A percentile compares a stretch with the other conserved stretches of the same genome.
Conservation (phyloP, 2,797 vertebrate genomes). For the Argyrosomus regius region DNA sequence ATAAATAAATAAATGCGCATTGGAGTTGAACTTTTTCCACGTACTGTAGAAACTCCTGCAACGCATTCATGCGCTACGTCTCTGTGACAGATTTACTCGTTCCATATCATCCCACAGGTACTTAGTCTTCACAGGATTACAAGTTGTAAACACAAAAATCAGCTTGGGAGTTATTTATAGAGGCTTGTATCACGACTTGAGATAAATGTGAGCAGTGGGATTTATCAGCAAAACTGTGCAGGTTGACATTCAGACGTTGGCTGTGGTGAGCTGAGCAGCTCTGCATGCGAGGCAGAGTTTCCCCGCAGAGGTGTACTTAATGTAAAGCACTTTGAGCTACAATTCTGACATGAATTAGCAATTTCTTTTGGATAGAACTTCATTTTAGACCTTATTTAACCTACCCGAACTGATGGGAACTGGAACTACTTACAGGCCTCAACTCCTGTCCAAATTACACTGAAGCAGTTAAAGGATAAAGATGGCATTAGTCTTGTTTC, state of each 20-base stretch:
- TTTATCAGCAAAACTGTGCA: constrained; percentile 42
- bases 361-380: background rate
- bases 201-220: constrained; percentile 45
- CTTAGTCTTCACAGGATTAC: constrained; percentile 57
- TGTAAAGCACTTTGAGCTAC: constrained; percentile 11
- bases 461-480: background rate
- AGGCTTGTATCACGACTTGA: constrained; percentile 38
- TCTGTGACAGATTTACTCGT: constrained; percentile 51
- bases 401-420: background rate
- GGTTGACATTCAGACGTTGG: constrained; percentile 31
- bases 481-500: background rate
- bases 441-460: background rate
- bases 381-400: background rate
- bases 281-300: background rate
- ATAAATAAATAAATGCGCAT: background rate
- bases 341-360: background rate
- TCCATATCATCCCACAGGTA: constrained; percentile 48
- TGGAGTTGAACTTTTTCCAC: constrained; percentile 19
- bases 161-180: constrained; percentile 55
- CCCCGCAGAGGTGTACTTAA: background rate
- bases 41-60: background rate
- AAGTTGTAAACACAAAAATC: constrained; percentile 60
- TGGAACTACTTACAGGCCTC: background rate
- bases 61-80: constrained; percentile 3
- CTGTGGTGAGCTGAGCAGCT: constrained; percentile 15